Evolutionary conservation across 1,140 invertebrate genomes (phyloP).

Genomic region (Bilobella aurantiaca): DNA sequence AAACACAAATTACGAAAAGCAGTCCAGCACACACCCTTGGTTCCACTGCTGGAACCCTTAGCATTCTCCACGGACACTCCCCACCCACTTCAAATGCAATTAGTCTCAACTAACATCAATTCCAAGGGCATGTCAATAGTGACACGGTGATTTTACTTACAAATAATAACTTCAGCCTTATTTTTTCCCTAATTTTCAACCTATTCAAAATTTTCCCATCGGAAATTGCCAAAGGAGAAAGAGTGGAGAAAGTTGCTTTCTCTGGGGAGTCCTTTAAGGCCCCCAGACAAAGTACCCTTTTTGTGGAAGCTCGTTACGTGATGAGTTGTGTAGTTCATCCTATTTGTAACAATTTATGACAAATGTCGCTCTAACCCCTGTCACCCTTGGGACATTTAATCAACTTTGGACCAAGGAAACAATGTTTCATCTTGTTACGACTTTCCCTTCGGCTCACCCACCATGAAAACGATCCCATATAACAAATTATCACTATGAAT

Average conservation of each 20-base stretch:
- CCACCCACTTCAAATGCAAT: background rate
- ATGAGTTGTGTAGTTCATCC: background rate
- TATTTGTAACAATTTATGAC: background rate
- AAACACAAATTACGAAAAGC: no score
- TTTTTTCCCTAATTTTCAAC: no score
- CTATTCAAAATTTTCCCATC: no score
- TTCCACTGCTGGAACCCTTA: background rate
- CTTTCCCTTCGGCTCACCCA: background rate
- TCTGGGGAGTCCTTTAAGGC: background rate
- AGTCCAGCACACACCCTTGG: background rate
- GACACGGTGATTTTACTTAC: no score
- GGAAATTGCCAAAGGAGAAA: no score
- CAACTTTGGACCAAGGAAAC: background rate
- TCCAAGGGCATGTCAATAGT: background rate
- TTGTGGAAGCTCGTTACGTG: no score
- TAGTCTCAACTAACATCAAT: background rate
- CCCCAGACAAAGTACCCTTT: background rate
- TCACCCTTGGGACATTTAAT: background rate
- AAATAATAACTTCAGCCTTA: no score
- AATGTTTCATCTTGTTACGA: slow-evolving; percentile 3
- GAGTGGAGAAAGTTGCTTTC: background rate
- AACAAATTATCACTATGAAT: background rate
- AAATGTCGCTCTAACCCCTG: background rate
- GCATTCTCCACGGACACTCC: background rate
- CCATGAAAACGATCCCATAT: background rate